Conservation (phyloP, 2,113 vertebrate genomes). For the Gambusia holbrooki region DNA sequence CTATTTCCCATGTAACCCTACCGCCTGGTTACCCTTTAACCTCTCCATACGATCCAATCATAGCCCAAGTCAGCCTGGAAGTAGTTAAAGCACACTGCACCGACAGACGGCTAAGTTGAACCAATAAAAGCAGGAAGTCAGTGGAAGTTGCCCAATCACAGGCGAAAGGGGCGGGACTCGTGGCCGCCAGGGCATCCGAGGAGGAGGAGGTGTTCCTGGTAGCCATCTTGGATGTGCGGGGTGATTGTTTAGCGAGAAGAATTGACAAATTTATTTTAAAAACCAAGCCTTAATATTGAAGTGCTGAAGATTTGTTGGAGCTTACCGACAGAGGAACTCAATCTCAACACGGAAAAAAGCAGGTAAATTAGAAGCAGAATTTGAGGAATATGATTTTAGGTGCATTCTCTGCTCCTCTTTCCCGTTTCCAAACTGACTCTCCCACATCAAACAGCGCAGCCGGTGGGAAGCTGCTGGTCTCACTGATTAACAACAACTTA, state of each 20-base stretch:
- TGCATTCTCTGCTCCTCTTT: conserved; percentile 30
- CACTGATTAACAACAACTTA: conserved; percentile 28
- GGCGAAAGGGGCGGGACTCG: conserved; percentile 43
- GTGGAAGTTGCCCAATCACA: conserved; percentile 45
- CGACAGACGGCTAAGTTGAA: neutral
- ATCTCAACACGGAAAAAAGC: conserved; percentile 62
- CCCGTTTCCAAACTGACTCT: conserved; percentile 56
- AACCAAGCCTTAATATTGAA: conserved; percentile 53
- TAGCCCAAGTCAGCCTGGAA: conserved; percentile 57
- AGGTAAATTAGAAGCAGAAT: conserved; percentile 61
- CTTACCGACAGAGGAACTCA: conserved; percentile 46
- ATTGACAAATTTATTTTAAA: conserved; percentile 65
- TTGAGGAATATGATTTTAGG: conserved; percentile 32
- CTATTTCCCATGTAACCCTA: conserved; percentile 35
- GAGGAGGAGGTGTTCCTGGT: conserved; percentile 84
- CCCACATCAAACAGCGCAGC: conserved; percentile 61
- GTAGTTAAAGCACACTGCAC: conserved; percentile 45
- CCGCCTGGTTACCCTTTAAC: conserved; percentile 71
- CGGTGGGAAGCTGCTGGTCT: conserved; percentile 54
- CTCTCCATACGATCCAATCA: conserved; percentile 66
- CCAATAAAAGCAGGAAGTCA: conserved; percentile 38
- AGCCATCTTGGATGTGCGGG: conserved; percentile 84
- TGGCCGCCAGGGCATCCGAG: conserved; percentile 58
- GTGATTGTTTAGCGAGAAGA: conserved; percentile 84
- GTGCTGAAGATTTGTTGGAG: conserved; percentile 31